Conservation (phyloP, 1,140 invertebrate genomes). For the Archivesica marissinica region DNA sequence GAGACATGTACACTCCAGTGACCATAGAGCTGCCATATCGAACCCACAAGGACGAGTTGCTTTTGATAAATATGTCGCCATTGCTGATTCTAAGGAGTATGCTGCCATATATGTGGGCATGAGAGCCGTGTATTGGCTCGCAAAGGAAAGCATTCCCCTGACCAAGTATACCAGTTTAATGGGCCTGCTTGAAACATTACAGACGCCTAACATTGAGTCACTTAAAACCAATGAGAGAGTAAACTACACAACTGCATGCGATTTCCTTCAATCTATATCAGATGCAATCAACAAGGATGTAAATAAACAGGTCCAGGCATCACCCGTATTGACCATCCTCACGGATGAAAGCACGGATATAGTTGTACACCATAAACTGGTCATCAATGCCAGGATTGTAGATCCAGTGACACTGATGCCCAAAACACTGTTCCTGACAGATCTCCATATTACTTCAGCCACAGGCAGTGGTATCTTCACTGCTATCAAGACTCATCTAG, state of each 20-base stretch:
- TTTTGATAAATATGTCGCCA: too few relatives aligned
- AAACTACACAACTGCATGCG: conserved; percentile 9
- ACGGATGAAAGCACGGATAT: conserved; percentile 56
- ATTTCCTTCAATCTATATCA: conserved; percentile 5
- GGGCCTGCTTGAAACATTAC: too few relatives aligned
- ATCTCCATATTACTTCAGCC: not conserved
- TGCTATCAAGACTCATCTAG: not conserved
- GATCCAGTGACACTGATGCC: conserved; percentile 3
- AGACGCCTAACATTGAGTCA: not conserved
- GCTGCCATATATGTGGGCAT: too few relatives aligned
- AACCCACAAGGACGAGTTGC: too few relatives aligned
- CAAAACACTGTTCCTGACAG: too few relatives aligned
- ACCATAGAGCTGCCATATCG: too few relatives aligned
- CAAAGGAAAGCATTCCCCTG: too few relatives aligned
- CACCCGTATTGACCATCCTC: not conserved
- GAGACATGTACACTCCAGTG: too few relatives aligned
- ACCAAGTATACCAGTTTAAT: too few relatives aligned
- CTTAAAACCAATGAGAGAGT: not conserved
- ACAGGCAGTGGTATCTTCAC: conserved; percentile 41
- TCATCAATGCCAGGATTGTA: conserved; percentile 18
- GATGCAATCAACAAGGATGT: conserved; percentile 7
- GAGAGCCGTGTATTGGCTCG: too few relatives aligned
- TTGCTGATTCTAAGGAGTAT: too few relatives aligned
- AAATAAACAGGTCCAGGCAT: not conserved
- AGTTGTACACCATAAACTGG: conserved; percentile 47